Percentiles rank a stretch among this genome's conserved stretches.
phyloP scores from a whole-genome alignment of 2,888 invertebrate species.

The Cantharis flavilabris region DNA sequence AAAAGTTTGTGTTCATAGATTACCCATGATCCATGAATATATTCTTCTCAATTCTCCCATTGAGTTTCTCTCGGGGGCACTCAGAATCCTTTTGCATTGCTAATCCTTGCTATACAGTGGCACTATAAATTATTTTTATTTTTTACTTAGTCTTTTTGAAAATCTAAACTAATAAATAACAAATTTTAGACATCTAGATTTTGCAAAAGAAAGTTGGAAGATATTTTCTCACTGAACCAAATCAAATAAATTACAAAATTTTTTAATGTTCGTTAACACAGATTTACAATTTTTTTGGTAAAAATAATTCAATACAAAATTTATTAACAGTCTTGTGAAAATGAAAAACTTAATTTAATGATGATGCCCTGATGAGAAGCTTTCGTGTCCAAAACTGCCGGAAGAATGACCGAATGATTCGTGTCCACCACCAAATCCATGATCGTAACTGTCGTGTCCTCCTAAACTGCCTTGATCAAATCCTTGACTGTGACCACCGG shows the following conservation, averaged over 20 bases:
- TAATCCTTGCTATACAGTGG: too few species aligned
- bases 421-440: slow-evolving; percentile 26
- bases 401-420: not conserved
- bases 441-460: slow-evolving; percentile 18
- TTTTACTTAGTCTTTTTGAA: too few species aligned
- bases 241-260: not conserved
- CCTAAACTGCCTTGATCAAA: slow-evolving; percentile 30
- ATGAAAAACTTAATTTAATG: not conserved
- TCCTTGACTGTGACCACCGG: slow-evolving; percentile 31
- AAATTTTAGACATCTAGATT: too few species aligned
- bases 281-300: not conserved
- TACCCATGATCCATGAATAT: too few species aligned
- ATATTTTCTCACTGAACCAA: not conserved
- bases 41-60: too few species aligned
- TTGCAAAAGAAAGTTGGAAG: too few species aligned
- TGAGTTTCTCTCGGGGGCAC: too few species aligned
- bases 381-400: slow-evolving; percentile 24
- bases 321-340: not conserved
- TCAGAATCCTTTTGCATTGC: too few species aligned
- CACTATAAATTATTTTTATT: too few species aligned
- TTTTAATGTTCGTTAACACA: not conserved
- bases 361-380: not conserved
- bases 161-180: too few species aligned
- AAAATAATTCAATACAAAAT: not conserved
- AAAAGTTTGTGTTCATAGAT: too few species aligned